Evolutionary conservation across 1,140 invertebrate species (phyloP), one percentile per base, ranked within the genome.

Genomic region (Microplitis mediator): DNA sequence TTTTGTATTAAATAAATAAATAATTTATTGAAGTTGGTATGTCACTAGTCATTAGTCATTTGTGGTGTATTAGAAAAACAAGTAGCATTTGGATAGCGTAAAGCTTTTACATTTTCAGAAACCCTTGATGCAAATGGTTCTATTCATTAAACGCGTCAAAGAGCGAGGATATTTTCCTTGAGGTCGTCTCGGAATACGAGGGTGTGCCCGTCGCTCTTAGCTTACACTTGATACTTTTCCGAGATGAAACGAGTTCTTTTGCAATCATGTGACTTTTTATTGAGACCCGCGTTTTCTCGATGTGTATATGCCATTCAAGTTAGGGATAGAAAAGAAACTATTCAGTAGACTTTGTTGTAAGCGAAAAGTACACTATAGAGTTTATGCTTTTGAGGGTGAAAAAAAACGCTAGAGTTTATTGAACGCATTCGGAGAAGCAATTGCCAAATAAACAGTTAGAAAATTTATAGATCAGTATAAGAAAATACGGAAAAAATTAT

Each of bases 201-300:
- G 65, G 65, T 67, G 65, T 52, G 65, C 23, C 63, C 13, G 62
- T 69, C 71, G 69, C 36, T 54, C 45, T 62, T 66, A 4, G 56
- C 74, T 63, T 72, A 73, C 69, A 65, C 76, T 65, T 60, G 51
- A 39, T 65, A 52, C 63, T 61, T 73, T 56, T 50, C 36, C 66
- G 51, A 64, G 69, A 62, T 69, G 72, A 71, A 77, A 73, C 68
- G 65, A 71, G 67, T 75, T 73, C 64, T 75, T 62, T 70, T 64
- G 67, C 63, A 74, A 71, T 65, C 60, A 61, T 58, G 76, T 65
- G 68, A 81, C 72, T 79, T 78, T 79, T 76, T 76, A 78, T 79
- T 78, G 54, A 76, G 76, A 74, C 75, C 77, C 74, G 73, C 73
- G 5, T 75, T 45, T 65, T 65, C 63, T 45, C 32, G 0, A 65